Evolutionary conservation across 1,140 invertebrate species (phyloP).

Genomic region (Drosophila nigromelanica): DNA sequence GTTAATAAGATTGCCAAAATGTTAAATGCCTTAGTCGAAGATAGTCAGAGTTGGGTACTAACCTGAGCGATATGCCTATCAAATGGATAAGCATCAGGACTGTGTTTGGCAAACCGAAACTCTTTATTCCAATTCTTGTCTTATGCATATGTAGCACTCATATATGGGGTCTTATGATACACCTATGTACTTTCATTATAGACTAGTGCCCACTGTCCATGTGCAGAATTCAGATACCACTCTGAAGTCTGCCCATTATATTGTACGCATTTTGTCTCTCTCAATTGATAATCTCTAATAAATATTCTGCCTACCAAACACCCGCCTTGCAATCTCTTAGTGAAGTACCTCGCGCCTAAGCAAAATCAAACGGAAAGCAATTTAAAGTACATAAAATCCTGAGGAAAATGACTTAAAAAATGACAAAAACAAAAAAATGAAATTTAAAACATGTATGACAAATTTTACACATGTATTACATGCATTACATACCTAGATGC

Average conservation of each 20-base stretch:
- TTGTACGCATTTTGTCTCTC: slow-evolving; percentile 17
- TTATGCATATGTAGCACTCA: not conserved
- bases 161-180: slow-evolving; percentile 34
- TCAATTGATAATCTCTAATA: not conserved
- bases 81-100: slow-evolving; percentile 5
- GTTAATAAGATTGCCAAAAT: slow-evolving; percentile 26
- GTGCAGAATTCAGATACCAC: not conserved
- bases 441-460: slow-evolving; percentile 5
- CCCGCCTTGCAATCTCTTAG: slow-evolving; percentile 34
- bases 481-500: not conserved
- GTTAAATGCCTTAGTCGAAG: slow-evolving; percentile 13
- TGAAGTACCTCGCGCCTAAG: slow-evolving; percentile 32
- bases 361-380: slow-evolving; percentile 49
- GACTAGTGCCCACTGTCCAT: slow-evolving; percentile 10
- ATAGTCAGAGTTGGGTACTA: not conserved
- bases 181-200: slow-evolving; percentile 7
- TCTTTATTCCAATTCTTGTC: not conserved
- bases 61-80: slow-evolving; percentile 7
- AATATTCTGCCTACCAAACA: slow-evolving; percentile 7
- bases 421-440: too few relatives aligned
- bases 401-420: not conserved
- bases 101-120: slow-evolving; percentile 2
- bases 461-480: slow-evolving; percentile 11
- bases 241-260: slow-evolving; percentile 2
- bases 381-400: slow-evolving; percentile 36